Base-by-base conservation (phyloP, 2,113 vertebrate species). In the Diphyllodes magnificus region DNA sequence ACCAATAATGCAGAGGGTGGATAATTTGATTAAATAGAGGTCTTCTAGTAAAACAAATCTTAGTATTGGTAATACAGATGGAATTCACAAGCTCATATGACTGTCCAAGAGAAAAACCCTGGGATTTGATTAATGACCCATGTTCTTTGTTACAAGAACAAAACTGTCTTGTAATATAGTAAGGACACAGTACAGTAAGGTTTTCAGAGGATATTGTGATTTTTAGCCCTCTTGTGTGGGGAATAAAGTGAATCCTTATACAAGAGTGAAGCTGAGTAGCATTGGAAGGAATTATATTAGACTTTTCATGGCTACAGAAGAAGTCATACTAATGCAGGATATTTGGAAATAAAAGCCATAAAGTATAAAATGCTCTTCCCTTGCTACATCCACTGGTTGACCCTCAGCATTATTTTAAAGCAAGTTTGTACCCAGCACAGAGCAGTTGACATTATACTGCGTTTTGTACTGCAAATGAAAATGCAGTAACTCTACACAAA, bases 11-110 rank as follows among this genome's bases (percentile, higher is more conserved):
- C 15, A 70, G 61, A 91, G 7, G 13, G 24, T 57, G 31, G 17
- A 73, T 45, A 88, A 91, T 81, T 49, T 49, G 56, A 88, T 96
- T 96, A 88, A 86, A 86, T n/a, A 79, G 66, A 76, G 6, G 42
- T 68, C 11, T 81, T 92, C 39, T 40, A 37, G 42, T 95, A 94
- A 78, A 92, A 86, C n/a, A 85, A 66, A 87, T 84, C 51, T 60
- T 78, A 56, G 15, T 73, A 47, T 75, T 69, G 25, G 44, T 64
- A 47, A 77, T 54, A 65, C 8, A 54, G 19, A 75, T 59, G 9
- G 40, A 92, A 73, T 89, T 66, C 15, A 6, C 42, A 85, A 79
- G 25, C 20, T 69, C 16, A n/a, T 73, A 39, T 21, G 40, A 86
- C 45, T 88, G 28, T 72, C 16, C 40, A 60, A 81, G 45, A 86